Evolutionary conservation across 2,888 invertebrate species (phyloP).

Genomic region (Amphipyra berbera): DNA sequence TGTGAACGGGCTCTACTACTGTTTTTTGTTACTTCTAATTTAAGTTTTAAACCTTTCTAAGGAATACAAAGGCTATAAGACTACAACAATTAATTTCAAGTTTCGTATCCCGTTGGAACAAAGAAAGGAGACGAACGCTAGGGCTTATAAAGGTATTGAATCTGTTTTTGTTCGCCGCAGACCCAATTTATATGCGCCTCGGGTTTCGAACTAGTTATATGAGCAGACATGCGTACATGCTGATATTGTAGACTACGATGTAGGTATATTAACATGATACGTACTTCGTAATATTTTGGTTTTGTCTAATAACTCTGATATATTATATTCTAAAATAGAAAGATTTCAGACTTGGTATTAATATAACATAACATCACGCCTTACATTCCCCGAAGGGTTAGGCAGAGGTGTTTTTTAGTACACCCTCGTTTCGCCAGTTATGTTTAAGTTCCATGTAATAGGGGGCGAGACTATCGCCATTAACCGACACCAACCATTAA

Average conservation of each 20-base stretch:
- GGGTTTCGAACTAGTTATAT: slow-evolving; percentile 48
- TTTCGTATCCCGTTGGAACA: slow-evolving; percentile 31
- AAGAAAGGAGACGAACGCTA: slow-evolving; percentile 43
- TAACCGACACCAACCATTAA: too few species aligned
- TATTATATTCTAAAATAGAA: neutral
- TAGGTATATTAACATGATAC: slow-evolving; percentile 10
- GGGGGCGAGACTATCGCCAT: too few species aligned
- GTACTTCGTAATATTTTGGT: slow-evolving; percentile 10
- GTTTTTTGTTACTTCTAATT: too few species aligned
- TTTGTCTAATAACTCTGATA: slow-evolving; percentile 1
- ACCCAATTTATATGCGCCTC: slow-evolving; percentile 48
- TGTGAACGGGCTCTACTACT: too few species aligned
- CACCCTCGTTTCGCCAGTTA: too few species aligned
- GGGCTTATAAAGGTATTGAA: slow-evolving; percentile 46
- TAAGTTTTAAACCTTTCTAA: too few species aligned
- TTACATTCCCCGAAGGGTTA: too few species aligned
- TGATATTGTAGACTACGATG: slow-evolving; percentile 33
- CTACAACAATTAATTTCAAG: slow-evolving; percentile 44
- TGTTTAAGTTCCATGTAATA: too few species aligned
- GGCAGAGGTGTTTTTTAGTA: too few species aligned
- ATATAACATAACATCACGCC: too few species aligned
- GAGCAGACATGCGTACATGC: slow-evolving; percentile 40
- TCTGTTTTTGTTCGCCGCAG: slow-evolving; percentile 43
- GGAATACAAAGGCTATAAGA: slow-evolving; percentile 1
- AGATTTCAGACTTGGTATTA: too few species aligned